Evolutionary conservation across 2,888 invertebrate species (phyloP).

Genomic region (Apamea monoglypha): DNA sequence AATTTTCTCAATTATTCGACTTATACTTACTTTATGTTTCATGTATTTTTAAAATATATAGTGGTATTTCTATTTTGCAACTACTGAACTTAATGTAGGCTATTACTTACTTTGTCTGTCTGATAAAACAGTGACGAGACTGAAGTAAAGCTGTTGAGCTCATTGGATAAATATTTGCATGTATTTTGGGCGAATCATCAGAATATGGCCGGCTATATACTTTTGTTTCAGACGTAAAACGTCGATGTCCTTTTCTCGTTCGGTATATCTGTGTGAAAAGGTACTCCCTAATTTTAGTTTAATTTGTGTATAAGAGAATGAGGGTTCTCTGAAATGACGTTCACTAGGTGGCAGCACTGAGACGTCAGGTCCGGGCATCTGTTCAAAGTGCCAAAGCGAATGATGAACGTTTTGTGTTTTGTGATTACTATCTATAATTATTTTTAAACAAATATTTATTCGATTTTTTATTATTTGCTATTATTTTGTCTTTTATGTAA

Average conservation of each 20-base stretch:
- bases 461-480: too few relatives aligned
- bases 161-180: neutral
- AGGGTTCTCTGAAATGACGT: neutral
- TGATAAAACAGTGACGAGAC: neutral
- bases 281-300: neutral
- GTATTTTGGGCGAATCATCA: conserved; percentile 1
- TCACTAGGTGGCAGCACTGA: conserved; percentile 1
- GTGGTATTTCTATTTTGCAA: conserved; percentile 13
- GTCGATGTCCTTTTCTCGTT: neutral
- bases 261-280: neutral
- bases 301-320: neutral
- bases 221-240: neutral
- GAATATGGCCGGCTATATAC: neutral
- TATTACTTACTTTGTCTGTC: neutral
- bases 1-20: conserved; percentile 20
- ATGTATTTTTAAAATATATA: conserved; percentile 12
- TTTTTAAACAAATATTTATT: too few relatives aligned
- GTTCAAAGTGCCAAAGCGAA: neutral
- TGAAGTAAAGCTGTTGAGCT: neutral
- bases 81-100: neutral
- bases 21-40: conserved; percentile 8
- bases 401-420: neutral
- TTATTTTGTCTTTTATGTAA: too few relatives aligned
- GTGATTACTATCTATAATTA: too few relatives aligned
- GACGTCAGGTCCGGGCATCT: neutral